phyloP scores from a whole-genome alignment of 2,113 vertebrate species.

The Phalacrocorax carbo region DNA sequence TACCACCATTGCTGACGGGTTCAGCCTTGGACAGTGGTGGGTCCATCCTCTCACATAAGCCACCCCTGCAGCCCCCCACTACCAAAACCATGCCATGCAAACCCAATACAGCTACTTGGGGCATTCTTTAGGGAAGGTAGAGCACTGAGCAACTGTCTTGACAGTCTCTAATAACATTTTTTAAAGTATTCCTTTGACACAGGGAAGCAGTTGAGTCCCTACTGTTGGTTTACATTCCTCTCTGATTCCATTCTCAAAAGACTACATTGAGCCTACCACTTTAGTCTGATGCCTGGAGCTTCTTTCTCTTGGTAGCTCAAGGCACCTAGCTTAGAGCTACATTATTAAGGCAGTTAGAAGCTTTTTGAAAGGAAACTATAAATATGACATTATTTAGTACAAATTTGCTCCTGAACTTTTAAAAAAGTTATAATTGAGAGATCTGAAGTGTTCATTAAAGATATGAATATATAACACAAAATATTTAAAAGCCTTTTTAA shows the following conservation, averaged over 20 bases:
- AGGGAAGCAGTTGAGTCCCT: background rate
- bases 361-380: background rate
- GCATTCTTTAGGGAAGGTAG: background rate
- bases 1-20: too few species aligned
- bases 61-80: too few species aligned
- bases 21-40: too few species aligned
- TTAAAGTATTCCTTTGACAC: background rate
- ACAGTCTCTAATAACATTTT: background rate
- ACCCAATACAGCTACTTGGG: too few species aligned
- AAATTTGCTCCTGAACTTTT: background rate
- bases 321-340: background rate
- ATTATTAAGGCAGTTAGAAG: background rate
- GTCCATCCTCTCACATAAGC: too few species aligned
- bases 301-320: background rate
- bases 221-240: background rate
- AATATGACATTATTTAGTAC: accelerated
- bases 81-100: too few species aligned
- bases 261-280: background rate
- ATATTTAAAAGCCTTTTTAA: background rate
- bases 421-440: background rate
- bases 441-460: background rate
- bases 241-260: background rate
- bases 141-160: background rate
- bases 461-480: background rate
- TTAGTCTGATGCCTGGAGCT: background rate